A percentile compares a stretch with the other conserved stretches of the same genome.
These are phyloP conservation scores for Prenolepis imparis DNA, from an alignment of 2,888 invertebrate genomes.

Conservation along the genomic window DNA sequence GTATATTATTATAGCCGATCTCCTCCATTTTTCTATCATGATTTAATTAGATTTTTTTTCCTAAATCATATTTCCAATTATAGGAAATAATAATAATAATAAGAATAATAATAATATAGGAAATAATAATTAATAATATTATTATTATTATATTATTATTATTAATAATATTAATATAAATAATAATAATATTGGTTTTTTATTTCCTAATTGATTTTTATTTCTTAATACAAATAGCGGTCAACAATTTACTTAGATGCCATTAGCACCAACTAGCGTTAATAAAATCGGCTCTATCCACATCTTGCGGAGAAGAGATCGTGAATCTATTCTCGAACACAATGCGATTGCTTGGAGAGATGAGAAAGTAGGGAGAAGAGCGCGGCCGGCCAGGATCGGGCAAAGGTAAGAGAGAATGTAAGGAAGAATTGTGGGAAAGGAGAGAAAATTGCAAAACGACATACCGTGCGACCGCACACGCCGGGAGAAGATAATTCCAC, in stretches of 20 bases:
- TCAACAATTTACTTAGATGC: neutral
- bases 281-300: neutral
- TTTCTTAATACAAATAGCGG: slow-evolving; percentile 32
- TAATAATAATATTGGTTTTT: no score
- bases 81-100: no score
- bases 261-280: neutral
- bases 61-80: neutral
- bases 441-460: slow-evolving; percentile 70
- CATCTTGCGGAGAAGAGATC: neutral
- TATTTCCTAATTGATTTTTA: no score
- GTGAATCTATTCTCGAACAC: slow-evolving; percentile 33
- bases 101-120: no score
- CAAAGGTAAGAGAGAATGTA: slow-evolving; percentile 49
- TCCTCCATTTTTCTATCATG: neutral
- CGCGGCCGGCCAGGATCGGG: slow-evolving; percentile 24
- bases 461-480: slow-evolving; percentile 69
- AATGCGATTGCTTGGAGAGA: slow-evolving; percentile 50
- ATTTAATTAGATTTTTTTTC: neutral
- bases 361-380: slow-evolving; percentile 49
- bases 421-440: slow-evolving; percentile 63
- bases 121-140: no score
- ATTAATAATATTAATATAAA: no score
- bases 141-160: neutral
- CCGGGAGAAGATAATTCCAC: slow-evolving; percentile 61
- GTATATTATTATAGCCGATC: neutral